Percentiles rank a stretch among this genome's conserved stretches.
Evolutionary conservation across 2,888 invertebrate species (phyloP).

Genomic region (Peribatodes rhomboidaria): DNA sequence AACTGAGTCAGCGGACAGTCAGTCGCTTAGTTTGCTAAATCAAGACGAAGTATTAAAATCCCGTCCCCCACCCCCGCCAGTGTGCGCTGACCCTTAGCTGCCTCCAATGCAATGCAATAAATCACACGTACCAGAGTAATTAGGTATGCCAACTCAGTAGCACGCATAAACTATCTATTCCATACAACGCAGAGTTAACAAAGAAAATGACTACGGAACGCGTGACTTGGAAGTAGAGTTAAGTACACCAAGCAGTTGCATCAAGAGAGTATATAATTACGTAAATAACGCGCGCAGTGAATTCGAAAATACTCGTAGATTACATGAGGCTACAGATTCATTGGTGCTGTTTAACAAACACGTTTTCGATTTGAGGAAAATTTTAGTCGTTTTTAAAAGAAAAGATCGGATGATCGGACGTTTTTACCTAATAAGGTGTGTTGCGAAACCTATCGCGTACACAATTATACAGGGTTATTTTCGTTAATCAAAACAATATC

Average conservation of each 20-base stretch:
- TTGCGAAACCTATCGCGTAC: no score
- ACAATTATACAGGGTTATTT: no score
- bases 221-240: conserved; percentile 33
- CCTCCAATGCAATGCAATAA: no score
- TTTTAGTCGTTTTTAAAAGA: background rate
- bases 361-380: background rate
- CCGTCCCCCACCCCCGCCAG: no score
- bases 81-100: no score
- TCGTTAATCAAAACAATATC: no score
- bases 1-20: no score
- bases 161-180: conserved; percentile 24
- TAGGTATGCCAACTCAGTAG: conserved; percentile 8
- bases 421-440: no score
- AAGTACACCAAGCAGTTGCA: conserved; percentile 27
- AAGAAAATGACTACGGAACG: conserved; percentile 22
- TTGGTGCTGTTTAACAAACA: conserved; percentile 2
- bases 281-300: conserved; percentile 25
- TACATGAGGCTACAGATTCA: conserved; percentile 13
- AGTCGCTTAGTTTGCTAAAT: no score
- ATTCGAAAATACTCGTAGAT: conserved; percentile 28
- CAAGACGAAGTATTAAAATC: no score
- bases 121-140: conserved; percentile 1
- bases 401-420: no score
- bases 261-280: conserved; percentile 26
- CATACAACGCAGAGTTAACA: conserved; percentile 18